Evolutionary conservation across 2,113 vertebrate species (phyloP).

Genomic region (Megaleporinus macrocephalus): DNA sequence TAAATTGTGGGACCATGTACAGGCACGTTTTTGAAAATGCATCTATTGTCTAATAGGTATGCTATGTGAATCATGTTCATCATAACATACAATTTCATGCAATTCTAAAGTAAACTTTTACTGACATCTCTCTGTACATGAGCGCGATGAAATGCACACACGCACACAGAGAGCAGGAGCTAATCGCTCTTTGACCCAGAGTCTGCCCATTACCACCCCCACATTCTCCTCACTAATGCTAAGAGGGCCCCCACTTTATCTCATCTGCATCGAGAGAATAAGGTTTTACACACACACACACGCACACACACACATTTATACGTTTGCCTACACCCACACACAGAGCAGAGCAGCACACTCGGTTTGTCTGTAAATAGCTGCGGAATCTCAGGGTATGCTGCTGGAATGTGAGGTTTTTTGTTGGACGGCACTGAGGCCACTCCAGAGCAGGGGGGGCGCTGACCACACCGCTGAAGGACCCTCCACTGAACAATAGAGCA

Average conservation of each 20-base stretch:
- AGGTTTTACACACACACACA: conserved; percentile 66
- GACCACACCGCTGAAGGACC: conserved; percentile 75
- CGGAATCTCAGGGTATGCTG: conserved; percentile 71
- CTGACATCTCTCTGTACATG: conserved; percentile 35
- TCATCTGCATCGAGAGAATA: conserved; percentile 55
- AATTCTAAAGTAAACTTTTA: too few relatives aligned
- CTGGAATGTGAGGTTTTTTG: conserved; percentile 77
- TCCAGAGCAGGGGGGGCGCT: conserved; percentile 69
- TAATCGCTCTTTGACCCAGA: conserved; percentile 72
- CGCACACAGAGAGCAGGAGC: conserved; percentile 60
- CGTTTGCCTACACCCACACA: background rate
- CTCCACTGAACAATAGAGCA: conserved; percentile 82
- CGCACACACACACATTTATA: background rate
- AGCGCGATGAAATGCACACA: conserved; percentile 29
- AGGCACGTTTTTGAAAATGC: too few relatives aligned
- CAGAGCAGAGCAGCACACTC: background rate
- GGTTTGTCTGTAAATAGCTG: conserved; percentile 47
- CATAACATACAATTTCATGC: too few relatives aligned
- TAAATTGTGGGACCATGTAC: too few relatives aligned
- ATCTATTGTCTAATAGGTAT: too few relatives aligned
- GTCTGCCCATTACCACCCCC: conserved; percentile 64
- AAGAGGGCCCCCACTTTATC: conserved; percentile 71
- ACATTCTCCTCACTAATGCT: conserved; percentile 7
- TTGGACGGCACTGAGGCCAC: conserved; percentile 66
- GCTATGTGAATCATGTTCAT: too few relatives aligned